phyloP scores from a whole-genome alignment of 1,140 invertebrate genomes.

The Neodiprion lecontei region DNA sequence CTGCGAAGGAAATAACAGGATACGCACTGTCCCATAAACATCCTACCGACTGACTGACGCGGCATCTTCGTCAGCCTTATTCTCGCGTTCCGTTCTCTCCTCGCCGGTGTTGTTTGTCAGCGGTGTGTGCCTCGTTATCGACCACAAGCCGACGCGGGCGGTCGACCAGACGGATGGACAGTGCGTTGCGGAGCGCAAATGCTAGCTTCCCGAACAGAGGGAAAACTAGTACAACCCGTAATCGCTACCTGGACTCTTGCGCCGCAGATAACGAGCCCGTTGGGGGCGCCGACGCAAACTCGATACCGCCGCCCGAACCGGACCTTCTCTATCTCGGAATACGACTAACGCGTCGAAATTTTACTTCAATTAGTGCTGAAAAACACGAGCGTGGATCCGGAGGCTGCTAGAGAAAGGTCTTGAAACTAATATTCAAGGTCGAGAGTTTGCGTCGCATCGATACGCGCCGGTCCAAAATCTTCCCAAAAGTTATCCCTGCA shows the following conservation, averaged over 20 bases:
- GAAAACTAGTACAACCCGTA: background rate
- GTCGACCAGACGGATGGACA: slow-evolving; percentile 10
- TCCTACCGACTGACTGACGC: slow-evolving; percentile 45
- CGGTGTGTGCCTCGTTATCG: slow-evolving; percentile 40
- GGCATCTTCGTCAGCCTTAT: slow-evolving; percentile 30
- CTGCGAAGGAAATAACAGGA: slow-evolving; percentile 62
- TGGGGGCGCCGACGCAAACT: background rate
- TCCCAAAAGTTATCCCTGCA: no score
- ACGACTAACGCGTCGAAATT: background rate
- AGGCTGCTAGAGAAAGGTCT: no score
- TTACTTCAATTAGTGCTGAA: background rate
- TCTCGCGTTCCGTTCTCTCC: slow-evolving; percentile 6
- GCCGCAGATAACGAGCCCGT: slow-evolving; percentile 2
- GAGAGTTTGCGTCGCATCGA: no score
- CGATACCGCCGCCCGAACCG: background rate
- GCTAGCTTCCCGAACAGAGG: background rate
- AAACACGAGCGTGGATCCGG: background rate
- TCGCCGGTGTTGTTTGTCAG: background rate
- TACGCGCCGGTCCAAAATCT: no score
- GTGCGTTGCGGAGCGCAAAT: background rate
- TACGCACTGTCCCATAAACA: slow-evolving; percentile 62
- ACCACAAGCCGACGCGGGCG: slow-evolving; percentile 37
- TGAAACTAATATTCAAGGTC: no score
- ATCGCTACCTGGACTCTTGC: slow-evolving; percentile 1
- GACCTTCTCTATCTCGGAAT: no score